phyloP scores from a whole-genome alignment of 2,888 invertebrate genomes.

The Lithophane ornitopus region DNA sequence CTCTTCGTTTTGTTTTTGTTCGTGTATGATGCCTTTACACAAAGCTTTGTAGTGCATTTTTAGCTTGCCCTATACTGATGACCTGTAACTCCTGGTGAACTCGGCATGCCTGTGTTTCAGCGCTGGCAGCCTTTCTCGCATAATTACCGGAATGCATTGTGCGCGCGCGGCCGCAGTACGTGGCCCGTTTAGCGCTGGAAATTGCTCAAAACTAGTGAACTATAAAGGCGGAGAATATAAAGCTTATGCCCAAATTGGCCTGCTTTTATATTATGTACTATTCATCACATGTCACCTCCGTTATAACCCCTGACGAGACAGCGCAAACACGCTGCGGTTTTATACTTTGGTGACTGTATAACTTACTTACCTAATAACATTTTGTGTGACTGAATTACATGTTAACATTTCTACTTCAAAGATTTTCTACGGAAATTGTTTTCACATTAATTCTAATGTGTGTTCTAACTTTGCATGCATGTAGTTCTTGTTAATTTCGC shows the following conservation, averaged over 20 bases:
- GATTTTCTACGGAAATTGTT: not conserved
- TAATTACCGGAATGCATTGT: conserved; percentile 88
- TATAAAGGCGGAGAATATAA: conserved; percentile 76
- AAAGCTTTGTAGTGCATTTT: conserved; percentile 58
- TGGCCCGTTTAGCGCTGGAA: conserved; percentile 80
- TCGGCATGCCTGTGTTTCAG: conserved; percentile 70
- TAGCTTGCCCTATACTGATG: conserved; percentile 59
- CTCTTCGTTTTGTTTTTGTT: conserved; percentile 43
- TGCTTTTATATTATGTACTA: conserved; percentile 38
- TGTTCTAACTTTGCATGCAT: conserved; percentile 8
- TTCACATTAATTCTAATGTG: not conserved
- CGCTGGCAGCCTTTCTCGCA: conserved; percentile 80
- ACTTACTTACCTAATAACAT: conserved; percentile 38
- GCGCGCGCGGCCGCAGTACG: conserved; percentile 76
- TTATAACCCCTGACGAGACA: conserved; percentile 39
- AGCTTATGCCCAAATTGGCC: conserved; percentile 71
- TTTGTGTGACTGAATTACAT: conserved; percentile 20
- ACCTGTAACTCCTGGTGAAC: conserved; percentile 57
- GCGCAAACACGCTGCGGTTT: conserved; percentile 41
- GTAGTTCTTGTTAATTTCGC: conserved; percentile 11
- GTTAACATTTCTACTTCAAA: conserved; percentile 17
- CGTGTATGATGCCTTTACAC: conserved; percentile 47
- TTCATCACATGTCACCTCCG: conserved; percentile 46
- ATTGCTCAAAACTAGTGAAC: conserved; percentile 80
- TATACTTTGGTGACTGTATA: conserved; percentile 28